Evolutionary conservation across 2,113 vertebrate genomes (phyloP), one percentile per base, ranked within the genome.

Genomic region (Dipodomys merriami): DNA sequence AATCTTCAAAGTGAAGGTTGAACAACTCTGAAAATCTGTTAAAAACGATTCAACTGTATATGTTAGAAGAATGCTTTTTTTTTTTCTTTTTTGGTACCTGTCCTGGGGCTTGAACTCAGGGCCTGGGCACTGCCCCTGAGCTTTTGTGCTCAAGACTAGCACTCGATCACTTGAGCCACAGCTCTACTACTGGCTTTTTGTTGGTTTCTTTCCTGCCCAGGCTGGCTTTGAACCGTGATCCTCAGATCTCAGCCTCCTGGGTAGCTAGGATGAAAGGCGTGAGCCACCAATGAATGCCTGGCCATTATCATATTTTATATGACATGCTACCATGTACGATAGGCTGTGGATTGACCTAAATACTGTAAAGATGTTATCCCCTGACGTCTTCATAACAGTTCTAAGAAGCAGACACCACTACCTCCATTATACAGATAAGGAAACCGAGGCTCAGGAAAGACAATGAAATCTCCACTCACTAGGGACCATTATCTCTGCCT

Each of bases 401-500:
- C 30, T 30, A 25, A 87, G 62, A 91, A 15, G 16, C 53, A 39
- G 22, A 8, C 68, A 13, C 79, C 12, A 78, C 68, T 18, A 13
- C 86, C 35, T 88, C 5, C 76, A 23, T 53, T 84, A 83, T 35
- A 60, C 30, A 93, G 69, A 44, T 62, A 20, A 77, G n/a, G 65
- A 83, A 39, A 64, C 44, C 39, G 68, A 87, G 5, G 23, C 2
- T 82, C 19, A 25, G 79, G 60, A 71, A 91, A 49, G 29, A 20
- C n/a, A 94, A 83, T 53, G 71, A 49, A 33, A 85, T 83, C 80
- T 93, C 72, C 25, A 60, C 76, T 76, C 25, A 86, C 62, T 74
- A 69, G 64, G 72, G 68, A 91, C 91, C 3, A 3, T 39, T 46
- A 23, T 64, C 81, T 95, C 13, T 84, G 12, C 33, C 10, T 91